Conservation (phyloP, 1,140 invertebrate genomes). For the Lordiphosa collinella region DNA sequence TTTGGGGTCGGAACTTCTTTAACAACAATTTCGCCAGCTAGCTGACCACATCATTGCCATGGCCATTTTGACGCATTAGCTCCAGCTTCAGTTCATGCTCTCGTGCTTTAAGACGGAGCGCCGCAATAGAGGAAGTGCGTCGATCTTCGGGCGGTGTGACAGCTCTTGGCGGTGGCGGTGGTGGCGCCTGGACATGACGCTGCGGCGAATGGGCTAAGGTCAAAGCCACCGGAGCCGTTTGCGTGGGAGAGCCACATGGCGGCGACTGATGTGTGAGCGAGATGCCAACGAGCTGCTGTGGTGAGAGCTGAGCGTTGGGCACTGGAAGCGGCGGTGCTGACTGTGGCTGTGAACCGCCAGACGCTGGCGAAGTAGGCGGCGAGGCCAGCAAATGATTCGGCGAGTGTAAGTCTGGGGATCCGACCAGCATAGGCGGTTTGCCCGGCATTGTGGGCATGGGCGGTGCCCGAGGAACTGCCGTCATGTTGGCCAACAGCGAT, state of each 20-base stretch:
- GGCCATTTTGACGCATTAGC: conserved; percentile 89
- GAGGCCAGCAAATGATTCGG: conserved; percentile 79
- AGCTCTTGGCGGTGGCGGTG: conserved; percentile 65
- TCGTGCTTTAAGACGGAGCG: conserved; percentile 92
- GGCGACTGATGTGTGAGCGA: conserved; percentile 57
- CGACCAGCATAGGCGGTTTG: conserved; percentile 65
- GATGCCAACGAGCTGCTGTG: conserved; percentile 58
- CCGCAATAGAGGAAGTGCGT: conserved; percentile 93
- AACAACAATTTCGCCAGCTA: conserved; percentile 51
- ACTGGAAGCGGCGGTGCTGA: conserved; percentile 19
- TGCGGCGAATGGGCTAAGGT: conserved; percentile 51
- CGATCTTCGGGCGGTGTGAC: conserved; percentile 86
- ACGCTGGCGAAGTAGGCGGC: conserved; percentile 82
- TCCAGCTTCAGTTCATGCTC: conserved; percentile 94
- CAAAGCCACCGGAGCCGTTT: conserved; percentile 55
- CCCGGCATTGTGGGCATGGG: conserved; percentile 78
- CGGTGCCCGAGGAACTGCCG: conserved; percentile 83
- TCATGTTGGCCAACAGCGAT: conserved; percentile 90
- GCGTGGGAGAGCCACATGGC: conserved; percentile 47
- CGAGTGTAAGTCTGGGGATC: conserved; percentile 76
- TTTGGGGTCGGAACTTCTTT: conserved; percentile 6
- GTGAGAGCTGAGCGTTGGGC: conserved; percentile 46
- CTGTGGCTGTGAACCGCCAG: conserved; percentile 78
- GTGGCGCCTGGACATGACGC: conserved; percentile 34
- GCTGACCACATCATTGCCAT: conserved; percentile 86